Evolutionary conservation across 37 sponge, comb jelly and placozoan genomes (phyloP).

Genomic region (Chondrosia reniformis): DNA sequence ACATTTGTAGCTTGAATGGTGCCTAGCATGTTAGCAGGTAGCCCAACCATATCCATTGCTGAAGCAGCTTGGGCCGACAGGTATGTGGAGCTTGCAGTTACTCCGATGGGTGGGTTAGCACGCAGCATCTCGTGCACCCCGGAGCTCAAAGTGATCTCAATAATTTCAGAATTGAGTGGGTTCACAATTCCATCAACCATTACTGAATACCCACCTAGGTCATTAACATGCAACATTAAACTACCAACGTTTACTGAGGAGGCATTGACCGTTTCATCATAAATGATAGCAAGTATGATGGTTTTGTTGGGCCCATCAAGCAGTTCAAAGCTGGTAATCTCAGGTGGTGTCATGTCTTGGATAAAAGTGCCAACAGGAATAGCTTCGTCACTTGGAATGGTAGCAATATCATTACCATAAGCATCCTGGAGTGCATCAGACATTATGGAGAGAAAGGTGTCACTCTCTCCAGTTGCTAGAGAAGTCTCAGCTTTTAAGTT

Average conservation of each 20-base stretch:
- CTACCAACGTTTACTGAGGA: slow-evolving; percentile 43
- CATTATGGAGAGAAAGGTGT: slow-evolving; percentile 54
- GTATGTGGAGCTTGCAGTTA: slow-evolving; percentile 23
- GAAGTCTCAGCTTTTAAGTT: slow-evolving; percentile 59
- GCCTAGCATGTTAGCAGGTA: slow-evolving; percentile 10
- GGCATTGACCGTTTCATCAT: slow-evolving; percentile 68
- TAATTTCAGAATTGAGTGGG: slow-evolving; percentile 37
- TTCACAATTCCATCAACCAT: slow-evolving; percentile 30
- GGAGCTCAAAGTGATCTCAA: slow-evolving; percentile 34
- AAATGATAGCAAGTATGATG: slow-evolving; percentile 45
- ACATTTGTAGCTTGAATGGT: slow-evolving; percentile 58
- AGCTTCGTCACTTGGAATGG: slow-evolving; percentile 31
- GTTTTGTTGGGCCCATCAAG: slow-evolving; percentile 38
- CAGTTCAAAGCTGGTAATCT: slow-evolving; percentile 55
- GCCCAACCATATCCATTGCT: slow-evolving; percentile 63
- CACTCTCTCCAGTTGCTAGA: slow-evolving; percentile 40
- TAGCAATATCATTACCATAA: slow-evolving; percentile 48
- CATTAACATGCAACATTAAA: slow-evolving; percentile 20
- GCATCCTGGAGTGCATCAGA: slow-evolving; percentile 46
- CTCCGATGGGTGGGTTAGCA: slow-evolving; percentile 43
- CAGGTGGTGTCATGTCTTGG: slow-evolving; percentile 50
- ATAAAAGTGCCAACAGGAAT: slow-evolving; percentile 41
- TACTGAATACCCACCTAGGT: background rate
- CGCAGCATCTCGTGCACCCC: slow-evolving; percentile 45
- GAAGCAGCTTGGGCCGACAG: slow-evolving; percentile 36